Conservation (phyloP, 2,888 invertebrate genomes). For the Cyrtodaria siliqua region DNA sequence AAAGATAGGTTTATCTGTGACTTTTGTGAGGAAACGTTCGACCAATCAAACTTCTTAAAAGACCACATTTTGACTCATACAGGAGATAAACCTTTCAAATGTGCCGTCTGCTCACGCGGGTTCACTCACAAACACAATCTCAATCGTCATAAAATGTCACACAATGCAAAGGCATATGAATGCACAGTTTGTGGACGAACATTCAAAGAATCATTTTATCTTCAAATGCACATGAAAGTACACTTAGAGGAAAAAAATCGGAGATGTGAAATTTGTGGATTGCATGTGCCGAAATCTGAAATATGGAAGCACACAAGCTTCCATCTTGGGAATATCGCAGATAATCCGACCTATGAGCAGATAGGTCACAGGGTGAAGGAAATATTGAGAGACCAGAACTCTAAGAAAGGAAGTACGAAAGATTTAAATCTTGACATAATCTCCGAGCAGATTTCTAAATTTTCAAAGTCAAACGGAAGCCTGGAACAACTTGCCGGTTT, state of each 20-base stretch:
- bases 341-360: conserved; percentile 55
- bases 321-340: conserved; percentile 34
- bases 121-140: conserved; percentile 54
- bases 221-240: conserved; percentile 56
- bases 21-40: conserved; percentile 24
- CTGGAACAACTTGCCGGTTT: neutral
- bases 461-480: neutral
- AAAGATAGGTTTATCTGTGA: conserved; percentile 15
- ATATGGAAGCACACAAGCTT: conserved; percentile 29
- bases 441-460: neutral
- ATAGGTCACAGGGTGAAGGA: conserved; percentile 49
- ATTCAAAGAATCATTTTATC: conserved; percentile 53
- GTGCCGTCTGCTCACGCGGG: conserved; percentile 24
- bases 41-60: neutral
- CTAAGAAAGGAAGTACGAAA: neutral
- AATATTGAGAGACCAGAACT: conserved; percentile 33
- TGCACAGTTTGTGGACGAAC: conserved; percentile 38
- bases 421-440: neutral
- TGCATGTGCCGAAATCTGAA: conserved; percentile 34
- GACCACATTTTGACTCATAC: conserved; percentile 11
- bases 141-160: conserved; percentile 54
- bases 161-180: conserved; percentile 33
- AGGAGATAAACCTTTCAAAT: conserved; percentile 24
- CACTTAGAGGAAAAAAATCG: conserved; percentile 28
- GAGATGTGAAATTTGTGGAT: conserved; percentile 52